Evolutionary conservation across 2,113 vertebrate species (phyloP).

Genomic region (Callopanchax toddi): DNA sequence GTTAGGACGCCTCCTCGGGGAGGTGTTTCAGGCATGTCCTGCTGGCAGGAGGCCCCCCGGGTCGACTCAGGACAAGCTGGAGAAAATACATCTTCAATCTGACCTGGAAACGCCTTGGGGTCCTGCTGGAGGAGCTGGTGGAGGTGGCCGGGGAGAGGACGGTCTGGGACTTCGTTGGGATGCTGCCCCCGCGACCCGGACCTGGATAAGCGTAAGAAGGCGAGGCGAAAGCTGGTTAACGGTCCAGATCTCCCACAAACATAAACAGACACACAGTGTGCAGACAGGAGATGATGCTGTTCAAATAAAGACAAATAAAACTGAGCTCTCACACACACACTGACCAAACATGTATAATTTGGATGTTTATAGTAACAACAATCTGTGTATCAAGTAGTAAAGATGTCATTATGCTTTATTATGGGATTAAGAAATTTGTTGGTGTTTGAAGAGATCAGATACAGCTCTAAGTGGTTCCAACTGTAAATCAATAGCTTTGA

Average conservation of each 20-base stretch:
- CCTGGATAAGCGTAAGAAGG: too few species aligned
- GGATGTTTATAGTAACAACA: constrained; percentile 25
- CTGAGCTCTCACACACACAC: not conserved
- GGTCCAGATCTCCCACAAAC: constrained; percentile 7
- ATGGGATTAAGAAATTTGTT: constrained; percentile 44
- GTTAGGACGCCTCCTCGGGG: too few species aligned
- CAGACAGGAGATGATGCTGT: not conserved
- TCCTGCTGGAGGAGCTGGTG: too few species aligned
- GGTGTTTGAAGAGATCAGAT: constrained; percentile 37
- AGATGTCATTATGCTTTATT: constrained; percentile 23
- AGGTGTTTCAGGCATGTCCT: too few species aligned
- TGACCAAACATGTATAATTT: constrained; percentile 12
- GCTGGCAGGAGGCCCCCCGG: too few species aligned
- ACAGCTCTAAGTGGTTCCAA: constrained; percentile 37
- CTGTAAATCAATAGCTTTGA: constrained; percentile 60
- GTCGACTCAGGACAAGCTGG: too few species aligned
- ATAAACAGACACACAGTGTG: not conserved
- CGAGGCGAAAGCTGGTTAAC: too few species aligned
- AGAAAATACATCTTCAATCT: too few species aligned
- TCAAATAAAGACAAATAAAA: constrained; percentile 13
- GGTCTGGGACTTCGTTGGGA: too few species aligned
- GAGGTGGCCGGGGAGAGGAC: too few species aligned
- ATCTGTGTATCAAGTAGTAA: constrained; percentile 11
- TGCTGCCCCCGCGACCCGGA: too few species aligned
- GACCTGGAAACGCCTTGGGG: too few species aligned